Conservation (phyloP, 2,888 invertebrate genomes). For the Allophyes oxyacanthae region DNA sequence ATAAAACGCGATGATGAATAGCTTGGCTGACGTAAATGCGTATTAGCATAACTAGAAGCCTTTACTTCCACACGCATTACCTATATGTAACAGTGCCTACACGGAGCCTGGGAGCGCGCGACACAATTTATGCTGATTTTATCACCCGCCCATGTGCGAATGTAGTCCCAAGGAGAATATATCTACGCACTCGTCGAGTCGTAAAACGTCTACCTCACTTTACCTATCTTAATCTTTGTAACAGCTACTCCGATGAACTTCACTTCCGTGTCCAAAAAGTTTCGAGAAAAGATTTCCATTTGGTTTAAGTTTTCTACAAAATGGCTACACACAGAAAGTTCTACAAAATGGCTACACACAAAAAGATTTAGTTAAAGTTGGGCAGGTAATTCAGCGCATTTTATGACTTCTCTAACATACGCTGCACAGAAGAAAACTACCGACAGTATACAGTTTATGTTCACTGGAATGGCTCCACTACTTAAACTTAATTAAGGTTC, state of each 20-base stretch:
- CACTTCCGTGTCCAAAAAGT: slow-evolving; percentile 41
- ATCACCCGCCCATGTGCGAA: slow-evolving; percentile 69
- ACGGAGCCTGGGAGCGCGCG: slow-evolving; percentile 46
- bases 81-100: slow-evolving; percentile 26
- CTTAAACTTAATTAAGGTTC: slow-evolving; percentile 62
- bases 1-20: slow-evolving; percentile 31
- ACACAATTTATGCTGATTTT: slow-evolving; percentile 77
- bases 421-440: slow-evolving; percentile 56
- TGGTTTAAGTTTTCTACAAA: slow-evolving; percentile 14
- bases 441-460: slow-evolving; percentile 62
- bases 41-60: slow-evolving; percentile 65
- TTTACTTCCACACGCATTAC: slow-evolving; percentile 64
- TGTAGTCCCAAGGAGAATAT: slow-evolving; percentile 61
- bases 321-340: no score
- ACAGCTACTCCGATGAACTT: slow-evolving; percentile 58
- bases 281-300: slow-evolving; percentile 13
- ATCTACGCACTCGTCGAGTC: slow-evolving; percentile 62
- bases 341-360: slow-evolving; percentile 8
- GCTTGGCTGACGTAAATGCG: slow-evolving; percentile 38
- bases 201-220: slow-evolving; percentile 60
- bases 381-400: slow-evolving; percentile 57
- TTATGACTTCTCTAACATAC: slow-evolving; percentile 60
- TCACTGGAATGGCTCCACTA: slow-evolving; percentile 49
- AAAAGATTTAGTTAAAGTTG: slow-evolving; percentile 51
- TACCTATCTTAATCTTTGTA: slow-evolving; percentile 61